Conservation (phyloP, 2,797 vertebrate genomes). For the Oryzias dopingdopingensis region DNA sequence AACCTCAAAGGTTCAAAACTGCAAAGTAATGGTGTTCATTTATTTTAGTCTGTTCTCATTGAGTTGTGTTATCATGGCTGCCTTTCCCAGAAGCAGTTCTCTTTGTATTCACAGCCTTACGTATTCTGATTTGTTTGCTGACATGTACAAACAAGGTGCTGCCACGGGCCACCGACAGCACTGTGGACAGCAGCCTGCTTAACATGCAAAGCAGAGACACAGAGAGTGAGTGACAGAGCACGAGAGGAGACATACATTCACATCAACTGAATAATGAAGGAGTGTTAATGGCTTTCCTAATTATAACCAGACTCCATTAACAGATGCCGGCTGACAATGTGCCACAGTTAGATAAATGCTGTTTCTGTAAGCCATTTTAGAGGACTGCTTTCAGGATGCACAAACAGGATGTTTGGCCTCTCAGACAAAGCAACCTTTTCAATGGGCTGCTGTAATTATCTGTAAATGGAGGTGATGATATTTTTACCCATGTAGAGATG, state of each 20-base stretch:
- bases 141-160: background rate
- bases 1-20: background rate
- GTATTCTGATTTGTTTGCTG: constrained; percentile 13
- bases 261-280: constrained; percentile 75
- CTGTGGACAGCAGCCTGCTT: background rate
- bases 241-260: constrained; percentile 56
- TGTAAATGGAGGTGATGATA: too few relatives aligned
- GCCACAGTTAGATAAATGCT: constrained; percentile 41
- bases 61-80: background rate
- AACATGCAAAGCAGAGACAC: constrained; percentile 7
- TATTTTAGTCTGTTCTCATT: constrained; percentile 2
- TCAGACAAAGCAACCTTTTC: too few relatives aligned
- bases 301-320: constrained; percentile 74
- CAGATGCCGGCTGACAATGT: constrained; percentile 55
- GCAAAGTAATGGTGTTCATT: background rate
- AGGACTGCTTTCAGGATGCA: background rate
- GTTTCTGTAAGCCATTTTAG: constrained; percentile 2
- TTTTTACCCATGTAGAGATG: too few relatives aligned
- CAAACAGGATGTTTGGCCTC: too few relatives aligned
- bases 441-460: too few relatives aligned
- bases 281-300: constrained; percentile 74
- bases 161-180: background rate
- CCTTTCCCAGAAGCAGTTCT: background rate
- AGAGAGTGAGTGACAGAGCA: constrained; percentile 4
- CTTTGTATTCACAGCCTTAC: constrained; percentile 10